Base-by-base conservation (phyloP, 2,888 invertebrate genomes). In the Antheraea assamensis region DNA sequence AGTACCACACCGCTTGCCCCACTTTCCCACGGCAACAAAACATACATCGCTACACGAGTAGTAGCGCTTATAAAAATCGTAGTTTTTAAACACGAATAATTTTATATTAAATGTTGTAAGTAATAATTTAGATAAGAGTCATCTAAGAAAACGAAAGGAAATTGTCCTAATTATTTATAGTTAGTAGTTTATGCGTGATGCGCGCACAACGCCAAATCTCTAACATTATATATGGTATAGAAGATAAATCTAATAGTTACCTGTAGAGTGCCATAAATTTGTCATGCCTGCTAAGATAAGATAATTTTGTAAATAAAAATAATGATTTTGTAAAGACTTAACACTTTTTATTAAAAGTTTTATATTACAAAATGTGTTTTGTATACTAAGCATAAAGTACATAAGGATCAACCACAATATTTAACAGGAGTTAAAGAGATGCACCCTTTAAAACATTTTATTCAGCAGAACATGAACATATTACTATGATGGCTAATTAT, bases 321-420 rank as follows among this genome's bases (percentile, higher is more conserved):
- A 4, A 71, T 27, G 35, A 55, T 55, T 2, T 15, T 13, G 17
- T 35, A 71, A 71, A 31, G 55, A n/a, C n/a, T n/a, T n/a, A n/a
- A n/a, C n/a, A n/a, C n/a, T 35, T 71, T 64, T 64, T 35, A 72
- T 24, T 19, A 35, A 55, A 55, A 30, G 27, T 27, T 61, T 61
- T 61, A 3, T 61, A 61, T 15, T 30, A 61, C 15, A 30, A 64
- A 5, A 58, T 64, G 7, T 64, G 30, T 64, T 64, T 64, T 64
- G 17, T 30, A 64, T 24, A 58, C 24, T 10, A n/a, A 58, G 24
- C n/a, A 24, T 24, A 58, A 42, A 42, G 10, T 13, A 55, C n/a
- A n/a, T 61, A 42, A 42, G 13, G 1, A 42, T 42, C 13, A 42
- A 42, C 42, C 42, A 7, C 7, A 13, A 42, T 35, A 35, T 35